A percentile compares a stretch with the other conserved stretches of the same genome.
These are phyloP conservation scores for Folsomia manolachei DNA, from an alignment of 2,888 invertebrate genomes.

Conservation along the genomic window DNA sequence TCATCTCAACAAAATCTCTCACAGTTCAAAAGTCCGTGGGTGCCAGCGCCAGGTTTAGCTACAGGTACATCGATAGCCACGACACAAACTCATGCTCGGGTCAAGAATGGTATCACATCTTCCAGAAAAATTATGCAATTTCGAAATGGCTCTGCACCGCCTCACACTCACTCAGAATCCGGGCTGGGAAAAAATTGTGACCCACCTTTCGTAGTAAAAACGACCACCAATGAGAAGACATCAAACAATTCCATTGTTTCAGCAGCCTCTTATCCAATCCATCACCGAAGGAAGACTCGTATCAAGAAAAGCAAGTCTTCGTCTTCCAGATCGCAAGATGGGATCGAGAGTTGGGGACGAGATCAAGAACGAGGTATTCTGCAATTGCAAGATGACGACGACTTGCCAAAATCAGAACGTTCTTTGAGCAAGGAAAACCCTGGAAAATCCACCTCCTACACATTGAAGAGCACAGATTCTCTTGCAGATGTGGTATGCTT, in stretches of 20 bases:
- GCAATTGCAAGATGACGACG: too few relatives aligned
- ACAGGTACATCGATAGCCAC: too few relatives aligned
- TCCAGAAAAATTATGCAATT: background rate
- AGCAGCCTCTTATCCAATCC: background rate
- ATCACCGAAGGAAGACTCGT: too few relatives aligned
- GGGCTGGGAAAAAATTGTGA: too few relatives aligned
- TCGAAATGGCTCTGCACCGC: too few relatives aligned
- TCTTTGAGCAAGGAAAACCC: background rate
- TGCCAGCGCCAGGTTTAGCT: conserved; percentile 41
- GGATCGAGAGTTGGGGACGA: background rate
- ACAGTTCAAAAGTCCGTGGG: conserved; percentile 38
- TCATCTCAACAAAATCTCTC: background rate
- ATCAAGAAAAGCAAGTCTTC: background rate
- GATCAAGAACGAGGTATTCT: background rate
- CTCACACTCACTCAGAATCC: too few relatives aligned
- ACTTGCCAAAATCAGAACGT: background rate
- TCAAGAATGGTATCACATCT: too few relatives aligned
- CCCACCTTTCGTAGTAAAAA: too few relatives aligned
- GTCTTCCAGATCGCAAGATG: background rate
- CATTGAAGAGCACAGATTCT: conserved; percentile 44
- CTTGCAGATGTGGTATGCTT: conserved; percentile 43
- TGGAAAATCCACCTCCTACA: conserved; percentile 18
- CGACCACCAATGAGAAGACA: too few relatives aligned
- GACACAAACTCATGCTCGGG: too few relatives aligned
- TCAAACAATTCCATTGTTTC: background rate